Base-by-base conservation (phyloP, 2,797 vertebrate species). In the Astyanax mexicanus region DNA sequence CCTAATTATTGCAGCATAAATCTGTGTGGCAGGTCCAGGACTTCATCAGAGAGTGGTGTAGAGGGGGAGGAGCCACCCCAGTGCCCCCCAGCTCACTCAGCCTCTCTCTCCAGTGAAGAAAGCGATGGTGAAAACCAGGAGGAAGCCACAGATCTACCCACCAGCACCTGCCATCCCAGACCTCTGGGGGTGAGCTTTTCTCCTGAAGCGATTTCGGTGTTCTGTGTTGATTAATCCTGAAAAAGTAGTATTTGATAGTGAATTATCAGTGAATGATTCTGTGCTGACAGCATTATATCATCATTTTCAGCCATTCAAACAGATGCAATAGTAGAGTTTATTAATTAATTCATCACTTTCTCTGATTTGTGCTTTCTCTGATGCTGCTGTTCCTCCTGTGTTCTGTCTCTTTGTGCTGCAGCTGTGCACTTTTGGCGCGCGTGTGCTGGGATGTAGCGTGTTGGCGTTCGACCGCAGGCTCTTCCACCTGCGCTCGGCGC, bases 401-500 rank as follows among this genome's bases (percentile, higher is more conserved):
- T 40, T 13, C 9, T 21, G 2, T 37, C 44, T n/a, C n/a, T n/a
- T n/a, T n/a, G n/a, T n/a, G n/a, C n/a, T 38, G 27, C 60, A 96
- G 95, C 90, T 95, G 77, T 97, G 96, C 89, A 95, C 94, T 75
- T 97, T 97, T 12, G 96, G 96, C 80, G 95, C 95, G 75, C 95
- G 91, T 74, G 85, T 95, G 37, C 86, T 96, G 37, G 94, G 95
- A 25, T 94, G 94, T 0, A 94, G 93, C 74, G 93, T 95, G 78
- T 95, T 96, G 17, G 95, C 95, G 67, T 96, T 96, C 35, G 95
- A 95, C 90, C 92, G 95, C 15, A 92, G 95, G 75, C 91, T 95
- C 75, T 93, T 95, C 80, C 94, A 92, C 65, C 91, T 97, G 89
- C 93, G 92, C 74, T 93, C 95, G 4, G 96, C 95, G 5, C 89